Evolutionary conservation across 2,888 invertebrate genomes (phyloP).

Genomic region (Cantharis rufa): DNA sequence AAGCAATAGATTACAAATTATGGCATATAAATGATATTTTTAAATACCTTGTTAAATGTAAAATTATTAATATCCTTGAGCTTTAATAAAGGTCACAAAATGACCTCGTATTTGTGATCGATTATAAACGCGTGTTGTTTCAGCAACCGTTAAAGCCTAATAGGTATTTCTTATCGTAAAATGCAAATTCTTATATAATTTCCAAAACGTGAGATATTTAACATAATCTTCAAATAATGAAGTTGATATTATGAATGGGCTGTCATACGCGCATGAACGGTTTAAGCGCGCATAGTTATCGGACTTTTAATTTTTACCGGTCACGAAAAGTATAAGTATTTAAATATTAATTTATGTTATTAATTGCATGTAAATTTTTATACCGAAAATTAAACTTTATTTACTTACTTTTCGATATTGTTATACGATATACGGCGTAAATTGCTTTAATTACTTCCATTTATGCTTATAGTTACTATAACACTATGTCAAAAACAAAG

Average conservation of each 20-base stretch:
- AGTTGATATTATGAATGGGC: constrained; percentile 51
- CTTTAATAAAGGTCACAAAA: constrained; percentile 26
- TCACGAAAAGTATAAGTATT: constrained; percentile 46
- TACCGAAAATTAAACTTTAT: constrained; percentile 14
- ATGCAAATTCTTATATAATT: constrained; percentile 50
- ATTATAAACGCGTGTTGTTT: constrained; percentile 36
- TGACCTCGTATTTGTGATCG: constrained; percentile 42
- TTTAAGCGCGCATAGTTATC: constrained; percentile 39
- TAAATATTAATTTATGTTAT: constrained; percentile 46
- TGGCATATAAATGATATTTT: neutral
- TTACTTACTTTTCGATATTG: constrained; percentile 2
- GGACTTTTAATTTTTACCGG: constrained; percentile 42
- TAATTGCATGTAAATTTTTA: constrained; percentile 35
- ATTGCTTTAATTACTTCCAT: neutral
- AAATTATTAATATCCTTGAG: constrained; percentile 11
- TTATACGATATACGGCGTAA: neutral
- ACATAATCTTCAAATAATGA: constrained; percentile 52
- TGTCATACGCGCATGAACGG: constrained; percentile 47
- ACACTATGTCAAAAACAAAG: neutral
- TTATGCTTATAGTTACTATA: too few relatives aligned
- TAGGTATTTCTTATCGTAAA: constrained; percentile 46
- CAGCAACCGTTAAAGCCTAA: constrained; percentile 43
- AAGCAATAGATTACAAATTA: neutral
- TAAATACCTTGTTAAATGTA: neutral
- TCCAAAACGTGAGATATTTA: constrained; percentile 46